Percentiles rank a stretch among this genome's conserved stretches.
These are phyloP conservation scores for Vireo griseus DNA, from an alignment of 2,797 vertebrate species.

Conservation along the genomic window DNA sequence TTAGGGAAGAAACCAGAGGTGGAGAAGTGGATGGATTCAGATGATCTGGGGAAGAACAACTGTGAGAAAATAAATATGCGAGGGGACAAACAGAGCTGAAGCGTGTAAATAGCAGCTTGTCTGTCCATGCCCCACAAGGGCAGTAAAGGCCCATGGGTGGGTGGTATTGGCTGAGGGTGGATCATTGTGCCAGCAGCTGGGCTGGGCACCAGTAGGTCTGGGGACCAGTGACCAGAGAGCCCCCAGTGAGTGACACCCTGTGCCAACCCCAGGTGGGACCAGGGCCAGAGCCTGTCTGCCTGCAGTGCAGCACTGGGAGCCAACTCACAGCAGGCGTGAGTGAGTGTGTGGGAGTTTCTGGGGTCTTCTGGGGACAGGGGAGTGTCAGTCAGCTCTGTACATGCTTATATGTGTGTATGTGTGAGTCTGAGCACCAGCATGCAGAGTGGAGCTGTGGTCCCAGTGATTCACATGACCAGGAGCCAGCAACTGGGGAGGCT, in stretches of 20 bases:
- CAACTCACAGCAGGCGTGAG: accelerated
- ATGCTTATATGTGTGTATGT: accelerated
- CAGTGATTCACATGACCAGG: background rate
- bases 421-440: background rate
- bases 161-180: accelerated
- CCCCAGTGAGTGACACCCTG: background rate
- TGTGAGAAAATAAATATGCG: accelerated
- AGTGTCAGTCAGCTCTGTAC: background rate
- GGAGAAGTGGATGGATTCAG: background rate
- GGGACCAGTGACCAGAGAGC: background rate
- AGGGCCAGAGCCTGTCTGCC: accelerated
- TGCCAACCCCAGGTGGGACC: background rate
- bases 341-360: accelerated
- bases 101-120: accelerated
- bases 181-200: accelerated
- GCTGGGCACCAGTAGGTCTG: background rate
- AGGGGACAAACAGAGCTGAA: background rate
- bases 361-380: background rate
- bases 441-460: background rate
- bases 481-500: background rate
- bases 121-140: accelerated
- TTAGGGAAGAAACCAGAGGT: background rate
- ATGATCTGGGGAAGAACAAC: background rate
- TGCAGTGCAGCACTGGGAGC: background rate
- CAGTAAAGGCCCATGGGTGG: accelerated